phyloP scores from a whole-genome alignment of 64 coral and sea anemone species.

The Exaiptasia diaphana region DNA sequence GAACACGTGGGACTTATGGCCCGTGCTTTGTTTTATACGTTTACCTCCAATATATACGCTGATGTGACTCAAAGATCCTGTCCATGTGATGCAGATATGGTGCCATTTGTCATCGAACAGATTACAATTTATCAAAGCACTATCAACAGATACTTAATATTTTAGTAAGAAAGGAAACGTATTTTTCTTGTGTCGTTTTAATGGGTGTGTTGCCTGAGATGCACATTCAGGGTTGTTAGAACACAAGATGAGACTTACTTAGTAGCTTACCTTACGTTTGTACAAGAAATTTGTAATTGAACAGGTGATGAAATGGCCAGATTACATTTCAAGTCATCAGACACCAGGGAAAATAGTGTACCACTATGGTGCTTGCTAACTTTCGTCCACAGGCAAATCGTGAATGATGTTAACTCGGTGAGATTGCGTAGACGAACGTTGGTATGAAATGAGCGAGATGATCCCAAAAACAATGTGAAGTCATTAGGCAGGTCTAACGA shows the following conservation, averaged over 20 bases:
- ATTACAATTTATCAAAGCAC: neutral
- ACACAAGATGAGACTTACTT: too few relatives aligned
- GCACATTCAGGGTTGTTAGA: too few relatives aligned
- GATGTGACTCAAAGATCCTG: neutral
- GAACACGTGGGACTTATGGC: neutral
- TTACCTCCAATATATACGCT: neutral
- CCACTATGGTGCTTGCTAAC: neutral
- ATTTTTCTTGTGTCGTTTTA: too few relatives aligned
- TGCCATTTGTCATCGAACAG: neutral
- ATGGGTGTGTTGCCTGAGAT: too few relatives aligned
- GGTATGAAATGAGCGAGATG: neutral
- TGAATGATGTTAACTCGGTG: conserved; percentile 12
- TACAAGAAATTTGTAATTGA: too few relatives aligned
- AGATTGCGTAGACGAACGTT: neutral
- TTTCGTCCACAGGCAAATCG: conserved; percentile 14
- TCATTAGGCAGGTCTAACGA: conserved; percentile 6
- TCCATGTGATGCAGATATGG: conserved; percentile 12
- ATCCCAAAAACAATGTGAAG: neutral
- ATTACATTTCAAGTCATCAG: neutral
- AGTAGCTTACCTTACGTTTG: too few relatives aligned
- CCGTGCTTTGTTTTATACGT: neutral
- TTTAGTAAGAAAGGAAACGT: too few relatives aligned
- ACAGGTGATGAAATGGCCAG: neutral
- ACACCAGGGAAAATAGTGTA: neutral
- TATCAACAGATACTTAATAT: too few relatives aligned